A percentile compares a stretch with the other conserved stretches of the same genome.
Evolutionary conservation across 2,888 invertebrate species (phyloP).

Genomic region (Koerneria pararmatus): DNA sequence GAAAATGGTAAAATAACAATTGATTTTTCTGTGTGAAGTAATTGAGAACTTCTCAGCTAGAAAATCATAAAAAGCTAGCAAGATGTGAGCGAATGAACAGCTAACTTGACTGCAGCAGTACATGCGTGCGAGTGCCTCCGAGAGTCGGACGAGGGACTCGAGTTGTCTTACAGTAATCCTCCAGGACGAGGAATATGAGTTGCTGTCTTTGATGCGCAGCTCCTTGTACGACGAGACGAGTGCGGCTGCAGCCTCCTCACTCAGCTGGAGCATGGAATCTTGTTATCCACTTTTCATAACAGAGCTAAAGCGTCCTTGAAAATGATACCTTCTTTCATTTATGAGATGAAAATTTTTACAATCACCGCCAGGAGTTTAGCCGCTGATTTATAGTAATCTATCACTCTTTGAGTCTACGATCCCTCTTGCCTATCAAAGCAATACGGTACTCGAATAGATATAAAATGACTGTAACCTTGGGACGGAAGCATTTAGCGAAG

Average conservation of each 20-base stretch:
- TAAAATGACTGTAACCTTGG: constrained; percentile 67
- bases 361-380: neutral
- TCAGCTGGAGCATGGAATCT: neutral
- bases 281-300: neutral
- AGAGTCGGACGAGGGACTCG: constrained; percentile 88
- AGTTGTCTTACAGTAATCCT: constrained; percentile 69
- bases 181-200: constrained; percentile 74
- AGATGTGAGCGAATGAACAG: neutral
- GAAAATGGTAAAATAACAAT: neutral
- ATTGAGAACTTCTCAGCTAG: too few species aligned
- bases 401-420: too few species aligned
- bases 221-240: constrained; percentile 84
- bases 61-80: neutral
- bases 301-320: neutral
- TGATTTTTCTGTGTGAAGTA: neutral
- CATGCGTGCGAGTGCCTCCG: constrained; percentile 92
- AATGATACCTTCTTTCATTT: neutral
- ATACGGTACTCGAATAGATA: neutral
- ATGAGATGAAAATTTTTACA: neutral
- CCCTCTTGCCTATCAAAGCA: neutral
- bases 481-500: constrained; percentile 91
- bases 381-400: neutral
- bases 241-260: constrained; percentile 74
- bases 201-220: constrained; percentile 76
- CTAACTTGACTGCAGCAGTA: constrained; percentile 81